These are phyloP conservation scores for Pollimyrus isidori DNA, from an alignment of 2,113 vertebrate genomes.

Conservation along the genomic window DNA sequence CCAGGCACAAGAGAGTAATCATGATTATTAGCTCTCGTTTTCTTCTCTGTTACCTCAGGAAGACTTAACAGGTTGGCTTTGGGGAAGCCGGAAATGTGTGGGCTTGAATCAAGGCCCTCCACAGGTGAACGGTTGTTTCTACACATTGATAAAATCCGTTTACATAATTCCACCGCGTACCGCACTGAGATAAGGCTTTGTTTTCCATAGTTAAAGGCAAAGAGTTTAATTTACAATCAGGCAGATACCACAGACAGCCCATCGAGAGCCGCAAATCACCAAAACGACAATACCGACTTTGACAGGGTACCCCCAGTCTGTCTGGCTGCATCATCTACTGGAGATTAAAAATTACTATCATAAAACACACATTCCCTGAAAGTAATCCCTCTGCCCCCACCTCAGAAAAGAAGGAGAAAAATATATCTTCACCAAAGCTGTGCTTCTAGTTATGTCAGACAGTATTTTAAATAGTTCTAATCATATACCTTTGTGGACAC, in stretches of 20 bases:
- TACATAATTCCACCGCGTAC: slow-evolving; percentile 41
- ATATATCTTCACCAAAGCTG: slow-evolving; percentile 83
- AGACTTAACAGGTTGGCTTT: neutral
- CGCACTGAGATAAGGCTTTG: slow-evolving; percentile 33
- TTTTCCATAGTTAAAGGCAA: slow-evolving; percentile 39
- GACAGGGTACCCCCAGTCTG: slow-evolving; percentile 56
- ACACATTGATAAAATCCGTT: slow-evolving; percentile 31
- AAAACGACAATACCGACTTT: slow-evolving; percentile 73
- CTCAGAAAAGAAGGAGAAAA: slow-evolving; percentile 35
- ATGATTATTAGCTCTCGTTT: neutral
- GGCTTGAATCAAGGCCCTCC: neutral
- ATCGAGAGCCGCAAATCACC: slow-evolving; percentile 82
- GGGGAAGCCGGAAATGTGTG: neutral
- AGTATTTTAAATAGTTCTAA: slow-evolving; percentile 99
- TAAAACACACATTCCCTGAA: slow-evolving; percentile 98
- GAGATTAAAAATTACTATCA: slow-evolving; percentile 98
- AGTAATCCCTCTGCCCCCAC: slow-evolving; percentile 78
- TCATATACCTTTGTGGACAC: slow-evolving; percentile 99
- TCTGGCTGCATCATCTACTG: slow-evolving; percentile 94
- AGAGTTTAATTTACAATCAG: slow-evolving; percentile 71
- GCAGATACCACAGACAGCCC: slow-evolving; percentile 75
- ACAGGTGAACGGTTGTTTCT: neutral
- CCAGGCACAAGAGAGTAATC: neutral
- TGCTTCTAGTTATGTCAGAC: slow-evolving; percentile 98
- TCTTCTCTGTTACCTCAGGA: neutral